Evolutionary conservation across 1,140 invertebrate species (phyloP).

Genomic region (Lithobius niger): DNA sequence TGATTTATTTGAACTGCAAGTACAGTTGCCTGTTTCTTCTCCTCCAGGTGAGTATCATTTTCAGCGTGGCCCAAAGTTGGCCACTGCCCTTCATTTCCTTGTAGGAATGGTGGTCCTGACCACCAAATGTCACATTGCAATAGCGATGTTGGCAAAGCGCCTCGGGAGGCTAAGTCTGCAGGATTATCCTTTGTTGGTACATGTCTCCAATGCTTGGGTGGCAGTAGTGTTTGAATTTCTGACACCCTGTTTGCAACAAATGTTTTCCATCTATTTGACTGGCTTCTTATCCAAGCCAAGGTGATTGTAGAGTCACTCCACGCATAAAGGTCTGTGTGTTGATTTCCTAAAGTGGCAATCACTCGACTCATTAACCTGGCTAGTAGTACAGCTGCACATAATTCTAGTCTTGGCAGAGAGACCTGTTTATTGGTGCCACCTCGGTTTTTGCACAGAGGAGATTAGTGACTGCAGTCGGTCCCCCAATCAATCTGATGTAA

Average conservation of each 20-base stretch:
- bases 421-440: constrained; percentile 14
- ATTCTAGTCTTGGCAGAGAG: constrained; percentile 7
- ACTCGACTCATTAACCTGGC: neutral
- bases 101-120: neutral
- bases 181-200: constrained; percentile 17
- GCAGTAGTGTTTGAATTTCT: constrained; percentile 24
- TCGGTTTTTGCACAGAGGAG: constrained; percentile 9
- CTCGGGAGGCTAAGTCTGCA: constrained; percentile 10
- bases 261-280: constrained; percentile 24
- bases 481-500: neutral
- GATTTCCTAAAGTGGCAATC: neutral
- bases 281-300: constrained; percentile 25
- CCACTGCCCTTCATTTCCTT: constrained; percentile 3
- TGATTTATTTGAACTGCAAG: neutral
- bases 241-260: constrained; percentile 32
- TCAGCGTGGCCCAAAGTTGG: neutral
- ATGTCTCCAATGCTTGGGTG: constrained; percentile 15
- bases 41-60: neutral
- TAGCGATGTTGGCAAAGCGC: neutral
- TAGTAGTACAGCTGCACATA: constrained; percentile 8
- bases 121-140: neutral
- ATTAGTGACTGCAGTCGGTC: neutral
- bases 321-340: constrained; percentile 12
- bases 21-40: neutral
- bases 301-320: constrained; percentile 29